Conservation (phyloP, 1,140 invertebrate genomes). For the Sarcophaga bullata region DNA sequence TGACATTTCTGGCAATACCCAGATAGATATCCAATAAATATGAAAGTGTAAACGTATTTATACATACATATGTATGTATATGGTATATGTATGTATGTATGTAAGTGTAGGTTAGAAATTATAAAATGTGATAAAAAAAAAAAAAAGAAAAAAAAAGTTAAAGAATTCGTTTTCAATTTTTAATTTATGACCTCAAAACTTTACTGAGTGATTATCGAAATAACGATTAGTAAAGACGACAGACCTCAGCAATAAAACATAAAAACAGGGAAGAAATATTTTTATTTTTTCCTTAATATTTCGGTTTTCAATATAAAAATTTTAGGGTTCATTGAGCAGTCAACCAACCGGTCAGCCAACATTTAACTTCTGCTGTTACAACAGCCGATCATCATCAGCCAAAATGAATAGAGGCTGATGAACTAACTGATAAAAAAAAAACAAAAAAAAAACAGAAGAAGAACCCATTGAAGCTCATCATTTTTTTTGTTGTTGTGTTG, state of each 20-base stretch:
- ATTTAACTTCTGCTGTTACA: background rate
- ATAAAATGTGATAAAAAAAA: background rate
- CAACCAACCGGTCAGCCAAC: conserved; percentile 12
- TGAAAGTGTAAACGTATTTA: background rate
- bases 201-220: conserved; percentile 15
- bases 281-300: background rate
- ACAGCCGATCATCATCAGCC: too few relatives aligned
- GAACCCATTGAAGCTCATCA: conserved; percentile 13
- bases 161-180: background rate
- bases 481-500: background rate
- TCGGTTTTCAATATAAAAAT: background rate
- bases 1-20: background rate
- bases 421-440: background rate
- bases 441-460: background rate
- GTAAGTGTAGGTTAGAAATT: too few relatives aligned
- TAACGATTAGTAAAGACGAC: background rate
- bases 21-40: background rate
- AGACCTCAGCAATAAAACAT: background rate
- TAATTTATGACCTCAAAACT: background rate
- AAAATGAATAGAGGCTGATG: background rate
- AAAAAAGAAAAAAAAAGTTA: background rate
- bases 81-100: background rate
- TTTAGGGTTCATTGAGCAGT: conserved; percentile 15
- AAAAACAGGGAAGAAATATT: background rate
- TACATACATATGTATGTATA: too few relatives aligned